Conservation (phyloP, 1,140 invertebrate species). For the Heliconius nattereri region DNA sequence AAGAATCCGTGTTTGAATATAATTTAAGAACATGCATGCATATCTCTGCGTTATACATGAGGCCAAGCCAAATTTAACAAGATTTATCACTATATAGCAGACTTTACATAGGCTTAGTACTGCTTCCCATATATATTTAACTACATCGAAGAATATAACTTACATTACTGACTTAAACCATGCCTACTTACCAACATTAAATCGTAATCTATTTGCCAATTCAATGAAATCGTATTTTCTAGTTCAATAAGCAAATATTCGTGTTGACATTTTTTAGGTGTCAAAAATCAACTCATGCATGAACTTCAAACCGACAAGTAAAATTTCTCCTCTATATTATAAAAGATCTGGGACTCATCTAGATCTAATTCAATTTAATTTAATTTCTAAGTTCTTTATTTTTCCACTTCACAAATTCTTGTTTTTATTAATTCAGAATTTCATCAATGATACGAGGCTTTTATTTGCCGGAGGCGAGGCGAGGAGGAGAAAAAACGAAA, state of each 20-base stretch:
- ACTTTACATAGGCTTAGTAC: too few relatives aligned
- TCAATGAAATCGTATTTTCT: constrained; percentile 18
- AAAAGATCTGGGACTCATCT: not conserved
- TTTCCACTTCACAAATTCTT: not conserved
- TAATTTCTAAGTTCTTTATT: not conserved
- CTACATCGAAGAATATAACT: not conserved
- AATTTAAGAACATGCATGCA: too few relatives aligned
- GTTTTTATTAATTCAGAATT: not conserved
- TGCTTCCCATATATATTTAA: too few relatives aligned
- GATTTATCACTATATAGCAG: too few relatives aligned
- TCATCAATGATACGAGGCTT: too few relatives aligned
- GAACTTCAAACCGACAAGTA: constrained; percentile 7
- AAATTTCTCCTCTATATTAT: not conserved
- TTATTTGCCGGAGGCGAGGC: too few relatives aligned
- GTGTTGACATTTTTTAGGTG: constrained; percentile 9
- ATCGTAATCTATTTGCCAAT: constrained; percentile 5
- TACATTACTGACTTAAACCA: not conserved
- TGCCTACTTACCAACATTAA: not conserved
- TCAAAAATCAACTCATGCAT: constrained; percentile 18
- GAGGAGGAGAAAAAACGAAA: too few relatives aligned
- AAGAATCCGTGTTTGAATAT: too few relatives aligned
- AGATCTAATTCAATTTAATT: not conserved
- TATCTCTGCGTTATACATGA: too few relatives aligned
- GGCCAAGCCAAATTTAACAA: too few relatives aligned
- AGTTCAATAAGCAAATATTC: constrained; percentile 24